Conservation (phyloP, 2,888 invertebrate genomes). For the Periphyllus acericola region DNA sequence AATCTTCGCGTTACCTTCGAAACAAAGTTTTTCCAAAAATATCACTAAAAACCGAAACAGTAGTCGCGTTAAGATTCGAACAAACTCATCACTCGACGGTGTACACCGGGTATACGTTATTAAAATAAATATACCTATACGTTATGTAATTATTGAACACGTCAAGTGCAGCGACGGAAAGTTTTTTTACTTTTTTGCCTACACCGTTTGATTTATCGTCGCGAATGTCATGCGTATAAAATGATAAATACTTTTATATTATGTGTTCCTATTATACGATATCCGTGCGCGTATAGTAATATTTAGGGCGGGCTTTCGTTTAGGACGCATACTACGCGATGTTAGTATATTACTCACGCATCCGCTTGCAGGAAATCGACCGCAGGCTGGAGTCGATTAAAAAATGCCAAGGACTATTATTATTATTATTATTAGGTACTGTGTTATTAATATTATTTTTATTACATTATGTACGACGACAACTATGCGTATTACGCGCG, state of each 20-base stretch:
- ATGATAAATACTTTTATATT: background rate
- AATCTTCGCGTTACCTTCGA: too few species aligned
- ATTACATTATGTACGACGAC: background rate
- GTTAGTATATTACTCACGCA: background rate
- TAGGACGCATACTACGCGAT: background rate
- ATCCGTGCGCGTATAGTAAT: too few species aligned
- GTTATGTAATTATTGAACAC: too few species aligned
- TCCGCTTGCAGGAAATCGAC: background rate
- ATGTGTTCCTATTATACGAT: background rate
- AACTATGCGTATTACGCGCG: background rate
- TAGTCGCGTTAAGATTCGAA: background rate
- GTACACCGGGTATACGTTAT: too few species aligned
- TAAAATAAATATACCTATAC: too few species aligned
- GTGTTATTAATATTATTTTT: too few species aligned
- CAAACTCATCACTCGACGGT: too few species aligned
- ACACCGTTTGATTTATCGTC: background rate
- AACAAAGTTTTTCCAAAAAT: too few species aligned
- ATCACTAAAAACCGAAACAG: too few species aligned
- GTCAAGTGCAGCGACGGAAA: background rate
- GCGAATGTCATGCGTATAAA: background rate
- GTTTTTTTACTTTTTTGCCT: background rate
- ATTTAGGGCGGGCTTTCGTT: background rate
- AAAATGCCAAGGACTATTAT: conserved; percentile 4
- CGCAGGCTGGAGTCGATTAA: background rate
- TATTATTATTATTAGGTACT: background rate